These are phyloP conservation scores for Drosophila mulleri DNA, from an alignment of 2,888 invertebrate species.

Conservation along the genomic window DNA sequence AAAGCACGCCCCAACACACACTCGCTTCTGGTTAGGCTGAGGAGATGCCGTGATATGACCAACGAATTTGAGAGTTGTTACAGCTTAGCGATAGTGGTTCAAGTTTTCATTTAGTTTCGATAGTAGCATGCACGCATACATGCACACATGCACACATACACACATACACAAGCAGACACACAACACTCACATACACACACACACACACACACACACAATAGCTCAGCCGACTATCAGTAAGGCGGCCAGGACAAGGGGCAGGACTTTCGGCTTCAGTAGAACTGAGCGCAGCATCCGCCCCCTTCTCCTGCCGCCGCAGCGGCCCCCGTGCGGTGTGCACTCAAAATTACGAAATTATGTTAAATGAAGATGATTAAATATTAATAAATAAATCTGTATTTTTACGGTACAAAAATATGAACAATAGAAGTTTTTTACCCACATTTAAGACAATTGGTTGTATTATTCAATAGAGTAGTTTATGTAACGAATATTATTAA, in stretches of 20 bases:
- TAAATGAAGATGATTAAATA: constrained; percentile 49
- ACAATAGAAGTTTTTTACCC: constrained; percentile 67
- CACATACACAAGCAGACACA: background rate
- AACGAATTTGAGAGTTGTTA: constrained; percentile 40
- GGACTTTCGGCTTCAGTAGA: constrained; percentile 31
- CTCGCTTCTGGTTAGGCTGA: constrained; percentile 8
- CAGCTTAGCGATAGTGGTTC: constrained; percentile 35
- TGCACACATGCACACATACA: background rate
- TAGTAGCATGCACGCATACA: constrained; percentile 19
- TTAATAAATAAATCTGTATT: constrained; percentile 57
- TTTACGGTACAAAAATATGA: constrained; percentile 50
- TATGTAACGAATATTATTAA: background rate
- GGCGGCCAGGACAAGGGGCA: background rate
- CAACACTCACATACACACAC: background rate
- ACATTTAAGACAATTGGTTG: constrained; percentile 35
- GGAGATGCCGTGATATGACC: constrained; percentile 12
- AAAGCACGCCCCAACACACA: background rate
- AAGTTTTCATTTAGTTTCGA: constrained; percentile 50
- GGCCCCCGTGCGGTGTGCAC: constrained; percentile 55
- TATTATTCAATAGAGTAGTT: background rate
- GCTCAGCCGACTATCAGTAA: constrained; percentile 29
- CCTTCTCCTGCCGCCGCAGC: background rate
- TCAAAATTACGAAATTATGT: constrained; percentile 70
- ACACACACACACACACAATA: constrained; percentile 29
- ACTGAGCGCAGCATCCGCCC: constrained; percentile 16